Evolutionary conservation across 2,888 invertebrate species (phyloP).

Genomic region (Xanthia togata): DNA sequence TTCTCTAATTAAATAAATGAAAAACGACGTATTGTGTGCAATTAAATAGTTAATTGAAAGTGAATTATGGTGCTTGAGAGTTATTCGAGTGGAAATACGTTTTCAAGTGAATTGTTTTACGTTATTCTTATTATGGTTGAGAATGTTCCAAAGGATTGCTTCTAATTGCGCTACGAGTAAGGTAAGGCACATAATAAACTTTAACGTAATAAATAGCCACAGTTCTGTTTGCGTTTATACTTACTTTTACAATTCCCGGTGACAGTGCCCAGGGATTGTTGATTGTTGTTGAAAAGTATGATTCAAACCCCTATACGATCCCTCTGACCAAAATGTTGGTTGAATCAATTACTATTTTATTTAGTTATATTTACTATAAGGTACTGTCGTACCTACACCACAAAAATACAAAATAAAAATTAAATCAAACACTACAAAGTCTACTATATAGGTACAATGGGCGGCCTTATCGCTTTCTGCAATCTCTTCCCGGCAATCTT

Average conservation of each 20-base stretch:
- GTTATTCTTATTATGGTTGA: slow-evolving; percentile 19
- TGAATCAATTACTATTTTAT: neutral
- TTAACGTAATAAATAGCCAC: neutral
- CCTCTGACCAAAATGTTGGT: neutral
- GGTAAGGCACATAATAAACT: slow-evolving; percentile 25
- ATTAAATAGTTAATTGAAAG: neutral
- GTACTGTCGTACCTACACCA: neutral
- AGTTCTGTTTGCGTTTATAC: neutral
- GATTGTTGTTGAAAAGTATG: no score
- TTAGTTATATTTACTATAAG: neutral
- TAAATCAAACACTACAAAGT: neutral
- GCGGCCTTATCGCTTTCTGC: neutral
- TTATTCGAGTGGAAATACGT: slow-evolving; percentile 24
- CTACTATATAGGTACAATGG: neutral
- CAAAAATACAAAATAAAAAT: neutral
- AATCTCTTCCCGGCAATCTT: neutral
- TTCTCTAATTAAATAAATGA: slow-evolving; percentile 5
- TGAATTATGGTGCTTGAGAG: slow-evolving; percentile 12
- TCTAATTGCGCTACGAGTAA: slow-evolving; percentile 30
- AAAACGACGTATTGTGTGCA: neutral
- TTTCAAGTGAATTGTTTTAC: slow-evolving; percentile 24
- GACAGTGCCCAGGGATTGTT: neutral
- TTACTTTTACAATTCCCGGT: neutral
- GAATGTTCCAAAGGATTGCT: slow-evolving; percentile 29
- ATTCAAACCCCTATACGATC: neutral